These are phyloP conservation scores for Tricholaema leucomelas DNA, from an alignment of 2,113 vertebrate species.

Conservation along the genomic window DNA sequence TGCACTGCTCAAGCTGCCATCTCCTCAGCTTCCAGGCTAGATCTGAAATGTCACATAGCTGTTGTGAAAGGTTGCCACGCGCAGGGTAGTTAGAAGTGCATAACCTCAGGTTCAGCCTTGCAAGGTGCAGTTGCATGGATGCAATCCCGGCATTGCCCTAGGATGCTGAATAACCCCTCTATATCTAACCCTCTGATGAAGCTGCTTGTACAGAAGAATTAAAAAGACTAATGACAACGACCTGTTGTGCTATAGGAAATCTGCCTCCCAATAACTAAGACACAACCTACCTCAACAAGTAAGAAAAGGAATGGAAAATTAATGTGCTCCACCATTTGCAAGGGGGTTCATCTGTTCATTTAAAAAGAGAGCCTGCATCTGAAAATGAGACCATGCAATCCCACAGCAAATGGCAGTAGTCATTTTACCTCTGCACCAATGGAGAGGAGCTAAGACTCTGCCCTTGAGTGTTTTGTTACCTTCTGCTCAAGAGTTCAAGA, in stretches of 20 bases:
- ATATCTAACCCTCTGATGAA: background rate
- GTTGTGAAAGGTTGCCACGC: background rate
- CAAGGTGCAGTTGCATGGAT: background rate
- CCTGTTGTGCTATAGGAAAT: background rate
- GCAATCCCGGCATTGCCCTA: background rate
- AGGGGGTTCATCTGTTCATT: background rate
- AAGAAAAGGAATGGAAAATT: background rate
- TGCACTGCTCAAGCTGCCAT: fast-evolving
- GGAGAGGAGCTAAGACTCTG: background rate
- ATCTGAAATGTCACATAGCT: background rate
- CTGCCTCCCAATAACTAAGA: background rate
- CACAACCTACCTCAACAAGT: background rate
- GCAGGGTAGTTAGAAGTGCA: background rate
- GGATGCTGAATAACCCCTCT: background rate
- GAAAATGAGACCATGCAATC: background rate
- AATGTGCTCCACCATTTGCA: background rate
- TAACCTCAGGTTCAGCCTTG: background rate
- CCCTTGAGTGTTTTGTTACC: constrained; percentile 4
- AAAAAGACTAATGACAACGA: background rate
- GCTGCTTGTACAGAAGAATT: background rate
- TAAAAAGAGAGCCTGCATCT: background rate
- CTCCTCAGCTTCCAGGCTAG: background rate
- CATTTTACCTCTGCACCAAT: background rate
- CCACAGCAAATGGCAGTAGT: background rate
- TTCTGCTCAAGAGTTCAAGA: constrained; percentile 31